Percentiles rank a stretch among this genome's conserved stretches.
Conservation (phyloP, 2,797 vertebrate genomes). For the Parauchenoglanis punctatus region DNA sequence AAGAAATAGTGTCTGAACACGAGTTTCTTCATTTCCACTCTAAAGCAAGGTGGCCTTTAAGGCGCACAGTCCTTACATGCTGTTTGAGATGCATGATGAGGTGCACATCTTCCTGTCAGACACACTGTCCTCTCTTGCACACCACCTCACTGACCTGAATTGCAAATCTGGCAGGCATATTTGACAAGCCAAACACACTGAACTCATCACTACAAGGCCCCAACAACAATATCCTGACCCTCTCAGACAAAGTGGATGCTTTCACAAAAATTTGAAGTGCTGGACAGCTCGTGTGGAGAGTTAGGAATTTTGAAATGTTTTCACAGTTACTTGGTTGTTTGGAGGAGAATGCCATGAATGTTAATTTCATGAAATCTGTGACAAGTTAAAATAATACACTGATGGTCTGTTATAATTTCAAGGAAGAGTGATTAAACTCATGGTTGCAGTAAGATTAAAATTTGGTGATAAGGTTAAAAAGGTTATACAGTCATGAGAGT, state of each 20-base stretch:
- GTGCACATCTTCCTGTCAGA: neutral
- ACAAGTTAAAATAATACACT: neutral
- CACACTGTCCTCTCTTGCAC: neutral
- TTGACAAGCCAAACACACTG: neutral
- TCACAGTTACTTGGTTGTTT: neutral
- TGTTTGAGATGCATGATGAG: neutral
- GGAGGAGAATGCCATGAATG: neutral
- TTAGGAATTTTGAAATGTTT: neutral
- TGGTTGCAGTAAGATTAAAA: too few relatives aligned
- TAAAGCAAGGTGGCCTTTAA: neutral
- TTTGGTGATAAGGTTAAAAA: too few relatives aligned
- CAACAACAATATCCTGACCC: neutral
- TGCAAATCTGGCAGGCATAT: neutral
- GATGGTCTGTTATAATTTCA: too few relatives aligned
- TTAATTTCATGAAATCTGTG: neutral
- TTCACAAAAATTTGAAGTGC: neutral
- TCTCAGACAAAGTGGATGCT: neutral
- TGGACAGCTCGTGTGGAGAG: neutral
- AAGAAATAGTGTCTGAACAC: neutral
- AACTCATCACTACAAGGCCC: too few relatives aligned
- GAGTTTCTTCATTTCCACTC: neutral
- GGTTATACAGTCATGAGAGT: too few relatives aligned
- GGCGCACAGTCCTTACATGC: too few relatives aligned
- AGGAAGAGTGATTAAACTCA: too few relatives aligned
- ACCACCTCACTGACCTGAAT: neutral